These are phyloP conservation scores for Potamarius usumacintae DNA, from an alignment of 2,113 vertebrate species.

Conservation along the genomic window DNA sequence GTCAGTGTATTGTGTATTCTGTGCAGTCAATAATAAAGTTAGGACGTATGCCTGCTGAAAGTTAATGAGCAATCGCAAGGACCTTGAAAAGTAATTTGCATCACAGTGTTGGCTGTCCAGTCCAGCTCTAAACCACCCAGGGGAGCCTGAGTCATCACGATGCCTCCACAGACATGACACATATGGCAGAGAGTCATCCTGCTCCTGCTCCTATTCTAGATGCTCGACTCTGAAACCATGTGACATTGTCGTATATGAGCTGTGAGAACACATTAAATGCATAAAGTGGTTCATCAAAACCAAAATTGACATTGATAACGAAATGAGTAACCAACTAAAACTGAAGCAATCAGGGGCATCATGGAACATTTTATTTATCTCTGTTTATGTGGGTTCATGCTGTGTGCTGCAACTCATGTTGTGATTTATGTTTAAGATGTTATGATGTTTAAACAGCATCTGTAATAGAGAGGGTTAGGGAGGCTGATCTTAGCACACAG, in stretches of 20 bases:
- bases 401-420: neutral
- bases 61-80: constrained; percentile 96
- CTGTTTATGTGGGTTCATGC: neutral
- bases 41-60: constrained; percentile 94
- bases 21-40: constrained; percentile 99
- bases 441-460: neutral
- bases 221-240: neutral
- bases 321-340: neutral
- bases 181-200: constrained; percentile 18
- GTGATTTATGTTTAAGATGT: neutral
- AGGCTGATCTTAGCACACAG: neutral
- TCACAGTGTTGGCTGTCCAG: constrained; percentile 79
- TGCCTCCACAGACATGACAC: constrained; percentile 36
- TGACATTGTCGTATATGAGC: neutral
- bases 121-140: constrained; percentile 74
- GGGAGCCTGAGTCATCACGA: constrained; percentile 65
- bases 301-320: neutral
- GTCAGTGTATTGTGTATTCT: constrained; percentile 99
- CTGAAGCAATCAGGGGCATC: neutral
- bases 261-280: neutral
- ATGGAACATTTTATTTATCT: neutral
- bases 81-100: constrained; percentile 97
- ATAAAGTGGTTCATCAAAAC: neutral
- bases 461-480: neutral
- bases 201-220: constrained; percentile 7